phyloP scores from a whole-genome alignment of 2,797 vertebrate genomes.

The Pipistrellus pygmaeus region DNA sequence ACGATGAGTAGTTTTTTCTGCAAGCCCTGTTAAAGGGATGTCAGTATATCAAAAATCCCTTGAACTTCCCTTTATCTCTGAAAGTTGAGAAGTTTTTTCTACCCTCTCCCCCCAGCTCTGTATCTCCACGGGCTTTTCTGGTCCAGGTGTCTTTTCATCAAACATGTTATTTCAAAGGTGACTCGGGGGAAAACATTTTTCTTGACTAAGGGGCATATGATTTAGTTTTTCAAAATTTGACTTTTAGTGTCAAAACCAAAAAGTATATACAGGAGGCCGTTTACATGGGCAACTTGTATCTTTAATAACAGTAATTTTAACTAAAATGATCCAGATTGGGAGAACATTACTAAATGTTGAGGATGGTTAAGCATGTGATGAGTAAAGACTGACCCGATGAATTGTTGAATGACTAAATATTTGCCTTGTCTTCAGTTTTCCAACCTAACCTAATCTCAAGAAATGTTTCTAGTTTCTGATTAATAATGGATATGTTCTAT shows the following conservation, averaged over 20 bases:
- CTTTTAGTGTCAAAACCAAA: slow-evolving; percentile 8
- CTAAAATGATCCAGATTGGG: background rate
- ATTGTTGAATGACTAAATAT: background rate
- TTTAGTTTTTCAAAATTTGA: slow-evolving; percentile 25
- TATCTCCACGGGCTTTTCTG: background rate
- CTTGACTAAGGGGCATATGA: background rate
- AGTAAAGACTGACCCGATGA: background rate
- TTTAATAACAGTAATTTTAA: background rate
- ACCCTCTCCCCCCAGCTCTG: background rate
- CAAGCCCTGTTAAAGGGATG: background rate
- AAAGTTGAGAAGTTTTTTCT: background rate
- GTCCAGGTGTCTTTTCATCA: background rate
- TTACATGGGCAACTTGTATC: background rate
- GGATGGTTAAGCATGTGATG: background rate
- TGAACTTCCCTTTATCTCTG: background rate
- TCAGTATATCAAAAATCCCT: background rate
- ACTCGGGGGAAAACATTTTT: background rate
- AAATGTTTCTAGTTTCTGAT: slow-evolving; percentile 43
- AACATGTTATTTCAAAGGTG: background rate
- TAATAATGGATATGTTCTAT: background rate
- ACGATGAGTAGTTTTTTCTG: background rate
- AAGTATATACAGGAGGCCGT: background rate
- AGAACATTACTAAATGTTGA: background rate
- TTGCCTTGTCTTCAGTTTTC: slow-evolving; percentile 14
- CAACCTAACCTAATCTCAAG: background rate